Conservation (phyloP, 2,113 vertebrate genomes). For the Forbesichthys papilliferus region DNA sequence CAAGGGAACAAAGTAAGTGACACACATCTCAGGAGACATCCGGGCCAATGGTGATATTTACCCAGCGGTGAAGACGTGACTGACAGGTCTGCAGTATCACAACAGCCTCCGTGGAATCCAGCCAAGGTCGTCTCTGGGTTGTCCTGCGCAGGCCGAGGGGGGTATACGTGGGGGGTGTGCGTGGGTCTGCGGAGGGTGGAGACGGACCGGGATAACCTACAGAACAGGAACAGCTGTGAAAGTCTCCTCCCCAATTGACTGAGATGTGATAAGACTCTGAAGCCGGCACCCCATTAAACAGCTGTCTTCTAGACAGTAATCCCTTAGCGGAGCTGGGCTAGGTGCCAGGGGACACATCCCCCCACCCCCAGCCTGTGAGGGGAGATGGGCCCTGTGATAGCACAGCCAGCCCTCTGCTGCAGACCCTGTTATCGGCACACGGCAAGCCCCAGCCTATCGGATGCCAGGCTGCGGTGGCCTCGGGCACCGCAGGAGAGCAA, state of each 20-base stretch:
- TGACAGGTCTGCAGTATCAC: constrained; percentile 72
- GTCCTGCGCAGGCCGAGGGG: constrained; percentile 31
- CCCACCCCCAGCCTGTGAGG: constrained; percentile 28
- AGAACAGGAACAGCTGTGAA: constrained; percentile 55
- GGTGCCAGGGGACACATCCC: constrained; percentile 32
- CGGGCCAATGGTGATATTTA: constrained; percentile 52
- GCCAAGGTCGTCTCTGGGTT: constrained; percentile 55
- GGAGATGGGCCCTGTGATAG: constrained; percentile 25
- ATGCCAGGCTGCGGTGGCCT: constrained; percentile 52
- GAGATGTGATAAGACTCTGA: constrained; percentile 52
- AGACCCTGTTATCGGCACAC: constrained; percentile 68
- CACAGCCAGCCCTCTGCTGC: constrained; percentile 39
- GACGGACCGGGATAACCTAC: constrained; percentile 48
- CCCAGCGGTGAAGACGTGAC: constrained; percentile 81
- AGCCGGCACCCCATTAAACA: constrained; percentile 55
- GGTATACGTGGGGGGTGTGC: neutral
- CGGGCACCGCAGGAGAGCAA: constrained; percentile 58
- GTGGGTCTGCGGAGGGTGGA: neutral
- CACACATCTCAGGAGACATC: constrained; percentile 24
- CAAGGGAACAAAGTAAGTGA: constrained; percentile 17
- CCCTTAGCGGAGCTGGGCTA: constrained; percentile 44
- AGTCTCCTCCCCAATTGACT: constrained; percentile 36
- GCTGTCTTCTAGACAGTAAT: constrained; percentile 53
- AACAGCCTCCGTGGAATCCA: constrained; percentile 58
- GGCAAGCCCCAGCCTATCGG: constrained; percentile 52